These are phyloP conservation scores for Sceloporus tristichus DNA, from an alignment of 2,113 vertebrate genomes.

Conservation along the genomic window DNA sequence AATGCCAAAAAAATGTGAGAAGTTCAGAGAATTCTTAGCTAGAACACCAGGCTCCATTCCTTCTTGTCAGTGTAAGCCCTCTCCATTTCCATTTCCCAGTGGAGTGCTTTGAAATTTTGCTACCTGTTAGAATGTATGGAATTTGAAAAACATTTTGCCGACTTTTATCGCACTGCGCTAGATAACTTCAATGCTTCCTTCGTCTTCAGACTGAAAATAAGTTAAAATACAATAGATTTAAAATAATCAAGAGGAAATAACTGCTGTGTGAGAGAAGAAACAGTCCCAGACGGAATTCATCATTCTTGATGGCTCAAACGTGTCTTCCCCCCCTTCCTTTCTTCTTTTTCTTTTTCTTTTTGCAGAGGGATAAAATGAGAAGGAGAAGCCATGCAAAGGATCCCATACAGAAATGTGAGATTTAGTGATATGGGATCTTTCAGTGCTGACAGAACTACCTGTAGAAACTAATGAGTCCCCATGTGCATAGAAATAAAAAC, in stretches of 20 bases:
- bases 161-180: slow-evolving; percentile 28
- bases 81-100: slow-evolving; percentile 21
- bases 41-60: not conserved
- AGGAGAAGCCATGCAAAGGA: slow-evolving; percentile 49
- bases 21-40: slow-evolving; percentile 9
- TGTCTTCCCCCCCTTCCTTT: not conserved
- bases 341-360: not conserved
- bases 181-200: slow-evolving; percentile 6
- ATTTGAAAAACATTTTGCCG: slow-evolving; percentile 48
- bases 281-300: slow-evolving; percentile 25
- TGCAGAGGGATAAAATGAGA: slow-evolving; percentile 36
- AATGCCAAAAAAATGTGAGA: not conserved
- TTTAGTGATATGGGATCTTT: slow-evolving; percentile 49
- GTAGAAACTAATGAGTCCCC: slow-evolving; percentile 50
- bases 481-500: slow-evolving; percentile 58
- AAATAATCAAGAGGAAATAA: slow-evolving; percentile 47
- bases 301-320: slow-evolving; percentile 43
- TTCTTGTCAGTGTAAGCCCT: slow-evolving; percentile 10
- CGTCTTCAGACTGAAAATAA: slow-evolving; percentile 43
- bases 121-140: slow-evolving; percentile 36
- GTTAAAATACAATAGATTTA: slow-evolving; percentile 54
- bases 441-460: slow-evolving; percentile 49
- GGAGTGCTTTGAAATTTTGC: slow-evolving; percentile 41
- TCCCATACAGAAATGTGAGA: slow-evolving; percentile 52
- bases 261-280: slow-evolving; percentile 35